A percentile compares a stretch with the other conserved stretches of the same genome.
phyloP scores from a whole-genome alignment of 2,888 invertebrate genomes.

The Erebia ligea region DNA sequence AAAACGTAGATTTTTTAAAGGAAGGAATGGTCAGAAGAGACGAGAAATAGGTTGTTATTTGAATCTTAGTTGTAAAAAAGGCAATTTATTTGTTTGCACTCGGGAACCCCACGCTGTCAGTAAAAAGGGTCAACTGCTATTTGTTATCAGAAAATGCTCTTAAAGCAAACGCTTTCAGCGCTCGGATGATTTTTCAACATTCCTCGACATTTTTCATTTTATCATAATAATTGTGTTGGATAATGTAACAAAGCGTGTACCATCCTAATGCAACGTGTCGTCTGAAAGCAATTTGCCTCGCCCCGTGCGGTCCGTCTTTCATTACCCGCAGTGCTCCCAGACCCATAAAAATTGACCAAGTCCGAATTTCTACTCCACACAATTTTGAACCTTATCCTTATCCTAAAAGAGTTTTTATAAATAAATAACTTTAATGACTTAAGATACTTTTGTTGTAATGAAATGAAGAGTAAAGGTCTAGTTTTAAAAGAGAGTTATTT shows the following conservation, averaged over 20 bases:
- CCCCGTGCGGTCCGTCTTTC: slow-evolving; percentile 74
- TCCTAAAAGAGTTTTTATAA: background rate
- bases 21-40: no score
- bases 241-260: slow-evolving; percentile 41
- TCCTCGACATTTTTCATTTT: slow-evolving; percentile 35
- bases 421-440: background rate
- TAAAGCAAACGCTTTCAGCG: slow-evolving; percentile 13
- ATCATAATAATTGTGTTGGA: slow-evolving; percentile 39
- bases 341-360: slow-evolving; percentile 25
- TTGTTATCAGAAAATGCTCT: slow-evolving; percentile 11
- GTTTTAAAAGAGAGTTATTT: slow-evolving; percentile 41
- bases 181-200: slow-evolving; percentile 30
- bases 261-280: slow-evolving; percentile 75
- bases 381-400: slow-evolving; percentile 25
- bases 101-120: no score
- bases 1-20: no score
- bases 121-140: background rate
- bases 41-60: no score
- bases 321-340: slow-evolving; percentile 56
- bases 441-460: slow-evolving; percentile 2
- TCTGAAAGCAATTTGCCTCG: slow-evolving; percentile 79
- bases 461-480: slow-evolving; percentile 33
- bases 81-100: no score
- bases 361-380: background rate
- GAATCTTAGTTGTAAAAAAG: no score